A percentile compares a stretch with the other conserved stretches of the same genome.
phyloP scores from a whole-genome alignment of 2,113 vertebrate species.

The Dendrocopos noguchii region DNA sequence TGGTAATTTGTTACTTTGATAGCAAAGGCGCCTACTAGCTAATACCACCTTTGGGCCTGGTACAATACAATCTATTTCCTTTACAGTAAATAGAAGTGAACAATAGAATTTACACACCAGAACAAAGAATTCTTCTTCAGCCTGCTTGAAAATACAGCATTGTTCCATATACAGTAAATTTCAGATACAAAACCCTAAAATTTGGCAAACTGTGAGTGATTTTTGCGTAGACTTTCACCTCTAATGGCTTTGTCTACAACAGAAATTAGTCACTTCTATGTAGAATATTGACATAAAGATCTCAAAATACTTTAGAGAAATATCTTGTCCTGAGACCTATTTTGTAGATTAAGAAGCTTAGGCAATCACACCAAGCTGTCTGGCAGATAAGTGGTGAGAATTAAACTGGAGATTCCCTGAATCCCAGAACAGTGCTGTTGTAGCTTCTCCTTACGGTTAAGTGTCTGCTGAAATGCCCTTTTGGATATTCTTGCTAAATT shows the following conservation, averaged over 20 bases:
- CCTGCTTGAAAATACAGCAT: background rate
- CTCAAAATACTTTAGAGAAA: background rate
- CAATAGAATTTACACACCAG: constrained; percentile 8
- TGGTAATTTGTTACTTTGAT: constrained; percentile 58
- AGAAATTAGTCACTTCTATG: background rate
- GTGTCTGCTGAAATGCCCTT: background rate
- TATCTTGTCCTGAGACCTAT: background rate
- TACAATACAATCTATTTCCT: constrained; percentile 1
- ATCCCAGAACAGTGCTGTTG: background rate
- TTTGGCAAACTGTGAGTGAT: background rate
- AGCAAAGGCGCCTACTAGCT: background rate
- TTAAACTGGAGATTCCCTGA: background rate
- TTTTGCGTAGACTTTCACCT: background rate
- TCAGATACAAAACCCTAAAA: background rate
- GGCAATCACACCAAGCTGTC: background rate
- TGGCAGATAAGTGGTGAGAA: background rate
- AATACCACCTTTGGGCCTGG: constrained; percentile 24
- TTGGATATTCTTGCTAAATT: background rate
- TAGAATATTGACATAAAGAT: background rate
- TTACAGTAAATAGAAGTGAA: constrained; percentile 39
- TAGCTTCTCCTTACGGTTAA: background rate
- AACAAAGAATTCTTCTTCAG: background rate
- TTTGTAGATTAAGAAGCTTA: background rate
- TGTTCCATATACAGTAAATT: background rate
- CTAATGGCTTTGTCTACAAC: background rate